Percentiles rank a stretch among this genome's conserved stretches.
These are phyloP conservation scores for Channa argus DNA, from an alignment of 2,113 vertebrate species.

Conservation along the genomic window DNA sequence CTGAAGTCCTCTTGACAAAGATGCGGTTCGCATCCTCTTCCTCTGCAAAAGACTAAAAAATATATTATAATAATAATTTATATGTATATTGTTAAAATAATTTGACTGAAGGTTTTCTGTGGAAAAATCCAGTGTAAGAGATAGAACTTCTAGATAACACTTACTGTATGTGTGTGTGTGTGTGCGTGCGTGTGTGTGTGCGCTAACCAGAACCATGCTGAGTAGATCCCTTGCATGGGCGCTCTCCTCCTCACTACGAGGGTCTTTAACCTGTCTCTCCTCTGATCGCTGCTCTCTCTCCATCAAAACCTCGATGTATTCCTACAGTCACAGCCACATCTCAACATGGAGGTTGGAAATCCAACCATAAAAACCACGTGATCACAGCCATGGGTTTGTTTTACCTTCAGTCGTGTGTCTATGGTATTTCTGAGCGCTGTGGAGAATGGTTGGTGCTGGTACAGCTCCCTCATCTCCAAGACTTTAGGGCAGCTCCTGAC, in stretches of 20 bases:
- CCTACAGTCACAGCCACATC: conserved; percentile 70
- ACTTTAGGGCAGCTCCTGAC: conserved; percentile 83
- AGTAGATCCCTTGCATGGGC: conserved; percentile 82
- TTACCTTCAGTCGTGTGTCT: conserved; percentile 88
- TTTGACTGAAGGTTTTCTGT: too few relatives aligned
- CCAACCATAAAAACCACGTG: too few relatives aligned
- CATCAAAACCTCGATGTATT: conserved; percentile 87
- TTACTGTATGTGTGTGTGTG: background rate
- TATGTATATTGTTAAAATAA: too few relatives aligned
- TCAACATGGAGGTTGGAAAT: background rate
- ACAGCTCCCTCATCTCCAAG: conserved; percentile 87
- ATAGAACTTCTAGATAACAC: too few relatives aligned
- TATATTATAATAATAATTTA: background rate
- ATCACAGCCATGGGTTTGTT: background rate
- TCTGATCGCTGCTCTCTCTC: conserved; percentile 82
- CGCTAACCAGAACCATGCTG: conserved; percentile 83
- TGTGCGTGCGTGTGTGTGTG: conserved; percentile 9
- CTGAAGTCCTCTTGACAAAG: conserved; percentile 42
- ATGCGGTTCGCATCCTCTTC: conserved; percentile 66
- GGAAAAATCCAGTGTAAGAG: too few relatives aligned
- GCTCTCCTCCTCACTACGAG: conserved; percentile 83
- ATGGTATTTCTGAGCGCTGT: conserved; percentile 76
- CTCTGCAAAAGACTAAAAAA: conserved; percentile 84
- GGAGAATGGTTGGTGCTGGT: conserved; percentile 82
- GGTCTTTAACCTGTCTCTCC: conserved; percentile 87